Evolutionary conservation across 2,888 invertebrate species (phyloP).

Genomic region (Hydraecia micacea): DNA sequence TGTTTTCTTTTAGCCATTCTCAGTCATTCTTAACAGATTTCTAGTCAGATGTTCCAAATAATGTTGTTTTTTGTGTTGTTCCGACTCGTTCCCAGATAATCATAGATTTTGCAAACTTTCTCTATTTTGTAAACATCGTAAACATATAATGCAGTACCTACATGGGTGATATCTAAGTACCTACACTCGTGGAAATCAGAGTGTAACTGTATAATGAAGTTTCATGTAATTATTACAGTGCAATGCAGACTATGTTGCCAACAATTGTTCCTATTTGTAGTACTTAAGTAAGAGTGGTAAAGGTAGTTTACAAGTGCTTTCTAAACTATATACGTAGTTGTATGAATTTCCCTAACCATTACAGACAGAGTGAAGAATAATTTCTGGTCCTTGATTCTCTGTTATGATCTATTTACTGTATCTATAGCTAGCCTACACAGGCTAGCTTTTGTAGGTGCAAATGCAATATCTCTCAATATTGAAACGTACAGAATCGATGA

Average conservation of each 20-base stretch:
- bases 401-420: too few relatives aligned
- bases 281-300: constrained; percentile 36
- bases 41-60: not conserved
- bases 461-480: not conserved
- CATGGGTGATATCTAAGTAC: constrained; percentile 37
- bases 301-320: constrained; percentile 2
- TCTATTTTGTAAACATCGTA: constrained; percentile 15
- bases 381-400: not conserved
- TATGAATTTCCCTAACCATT: not conserved
- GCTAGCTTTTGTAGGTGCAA: not conserved
- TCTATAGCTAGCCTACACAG: not conserved
- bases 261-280: constrained; percentile 50
- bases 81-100: not conserved
- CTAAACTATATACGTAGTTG: not conserved
- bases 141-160: constrained; percentile 32
- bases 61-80: not conserved
- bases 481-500: not conserved
- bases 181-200: constrained; percentile 70
- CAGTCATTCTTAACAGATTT: not conserved
- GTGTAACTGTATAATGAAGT: constrained; percentile 74
- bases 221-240: constrained; percentile 64
- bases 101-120: constrained; percentile 21
- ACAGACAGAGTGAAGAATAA: not conserved
- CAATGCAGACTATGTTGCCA: constrained; percentile 45
- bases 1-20: not conserved